phyloP scores from a whole-genome alignment of 1,140 invertebrate genomes.

The Thaumatotibia leucotreta region DNA sequence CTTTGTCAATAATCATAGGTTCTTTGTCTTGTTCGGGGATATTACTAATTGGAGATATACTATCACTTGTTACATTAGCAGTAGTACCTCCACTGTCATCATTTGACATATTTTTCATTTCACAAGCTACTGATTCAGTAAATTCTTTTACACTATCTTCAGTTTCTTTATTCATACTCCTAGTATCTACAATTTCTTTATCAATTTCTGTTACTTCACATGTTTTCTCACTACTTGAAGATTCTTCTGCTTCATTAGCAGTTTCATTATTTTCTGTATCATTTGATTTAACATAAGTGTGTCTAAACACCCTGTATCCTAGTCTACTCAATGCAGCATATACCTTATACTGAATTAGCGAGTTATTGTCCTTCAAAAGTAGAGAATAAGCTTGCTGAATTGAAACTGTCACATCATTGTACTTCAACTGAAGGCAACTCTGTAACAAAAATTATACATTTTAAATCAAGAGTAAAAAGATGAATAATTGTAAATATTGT shows the following conservation, averaged over 20 bases:
- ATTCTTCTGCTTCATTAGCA: not conserved
- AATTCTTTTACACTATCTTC: not conserved
- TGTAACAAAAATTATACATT: conserved; percentile 48
- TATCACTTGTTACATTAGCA: not conserved
- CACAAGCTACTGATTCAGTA: not conserved
- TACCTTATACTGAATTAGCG: conserved; percentile 78
- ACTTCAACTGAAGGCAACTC: conserved; percentile 78
- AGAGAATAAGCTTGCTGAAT: conserved; percentile 80
- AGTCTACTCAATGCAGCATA: conserved; percentile 78
- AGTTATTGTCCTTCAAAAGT: conserved; percentile 69
- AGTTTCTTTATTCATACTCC: not conserved
- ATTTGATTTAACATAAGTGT: conserved; percentile 18
- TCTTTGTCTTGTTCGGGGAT: not conserved
- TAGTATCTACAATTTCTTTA: not conserved
- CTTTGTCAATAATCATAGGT: not conserved
- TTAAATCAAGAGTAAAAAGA: too few species aligned
- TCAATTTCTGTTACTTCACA: not conserved
- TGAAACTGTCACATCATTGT: conserved; percentile 77
- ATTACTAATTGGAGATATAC: too few species aligned
- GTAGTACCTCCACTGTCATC: not conserved
- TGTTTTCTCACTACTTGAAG: not conserved
- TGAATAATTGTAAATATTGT: too few species aligned
- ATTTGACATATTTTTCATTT: not conserved
- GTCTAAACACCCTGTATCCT: conserved; percentile 74
- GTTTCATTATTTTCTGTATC: not conserved